Percentiles rank a stretch among this genome's conserved stretches.
These are phyloP conservation scores for Ceyx margarethae DNA, from an alignment of 2,113 vertebrate species.

Conservation along the genomic window DNA sequence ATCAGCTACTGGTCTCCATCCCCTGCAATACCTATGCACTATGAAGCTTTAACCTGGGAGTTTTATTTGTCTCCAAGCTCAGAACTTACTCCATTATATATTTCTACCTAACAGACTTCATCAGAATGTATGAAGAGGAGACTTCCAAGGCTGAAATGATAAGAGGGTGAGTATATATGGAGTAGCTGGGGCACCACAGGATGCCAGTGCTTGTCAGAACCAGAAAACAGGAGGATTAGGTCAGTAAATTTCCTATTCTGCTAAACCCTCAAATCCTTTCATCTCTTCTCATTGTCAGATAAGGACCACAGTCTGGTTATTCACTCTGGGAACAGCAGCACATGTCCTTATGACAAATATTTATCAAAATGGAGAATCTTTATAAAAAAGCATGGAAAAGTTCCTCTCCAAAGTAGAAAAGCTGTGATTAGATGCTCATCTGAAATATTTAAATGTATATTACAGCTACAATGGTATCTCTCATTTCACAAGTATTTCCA, in stretches of 20 bases:
- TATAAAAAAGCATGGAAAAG: neutral
- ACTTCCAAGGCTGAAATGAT: neutral
- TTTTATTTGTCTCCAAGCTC: neutral
- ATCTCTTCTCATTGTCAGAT: neutral
- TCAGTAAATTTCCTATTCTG: conserved; percentile 7
- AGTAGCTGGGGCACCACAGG: neutral
- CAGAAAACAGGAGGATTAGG: conserved; percentile 33
- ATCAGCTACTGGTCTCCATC: neutral
- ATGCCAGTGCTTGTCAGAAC: neutral
- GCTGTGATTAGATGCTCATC: neutral
- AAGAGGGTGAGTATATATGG: rapidly evolving
- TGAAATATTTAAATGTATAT: neutral
- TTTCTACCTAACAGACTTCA: neutral
- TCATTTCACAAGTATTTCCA: neutral
- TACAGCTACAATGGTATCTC: neutral
- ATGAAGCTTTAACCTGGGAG: neutral
- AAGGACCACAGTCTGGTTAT: neutral
- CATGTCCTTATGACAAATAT: rapidly evolving
- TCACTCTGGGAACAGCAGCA: neutral
- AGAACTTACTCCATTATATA: neutral
- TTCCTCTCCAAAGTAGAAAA: neutral
- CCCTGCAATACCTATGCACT: neutral
- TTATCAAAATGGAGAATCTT: neutral
- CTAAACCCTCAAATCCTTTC: conserved; percentile 44
- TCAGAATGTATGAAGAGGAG: neutral